Evolutionary conservation across 2,888 invertebrate species (phyloP).

Genomic region (Lasioglossum zephyrum): DNA sequence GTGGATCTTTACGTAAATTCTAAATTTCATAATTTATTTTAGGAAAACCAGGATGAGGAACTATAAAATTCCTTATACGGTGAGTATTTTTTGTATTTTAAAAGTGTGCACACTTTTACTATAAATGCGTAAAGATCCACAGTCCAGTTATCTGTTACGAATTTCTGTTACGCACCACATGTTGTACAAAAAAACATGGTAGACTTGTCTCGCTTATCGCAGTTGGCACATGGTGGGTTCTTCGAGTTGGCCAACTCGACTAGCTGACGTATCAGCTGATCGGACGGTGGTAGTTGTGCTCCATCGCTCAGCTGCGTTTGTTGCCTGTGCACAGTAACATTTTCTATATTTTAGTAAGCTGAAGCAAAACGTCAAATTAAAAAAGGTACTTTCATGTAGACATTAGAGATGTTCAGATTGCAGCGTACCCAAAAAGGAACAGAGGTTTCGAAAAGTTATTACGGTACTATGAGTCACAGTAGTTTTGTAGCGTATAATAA

Average conservation of each 20-base stretch:
- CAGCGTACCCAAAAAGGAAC: background rate
- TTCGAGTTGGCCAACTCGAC: conserved; percentile 90
- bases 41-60: background rate
- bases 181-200: conserved; percentile 93
- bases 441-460: background rate
- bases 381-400: background rate
- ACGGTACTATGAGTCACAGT: background rate
- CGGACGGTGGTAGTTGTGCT: conserved; percentile 87
- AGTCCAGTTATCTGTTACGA: background rate
- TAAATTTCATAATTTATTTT: background rate
- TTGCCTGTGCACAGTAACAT: conserved; percentile 83
- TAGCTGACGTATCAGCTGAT: conserved; percentile 89
- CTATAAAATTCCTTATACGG: too few relatives aligned
- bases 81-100: background rate
- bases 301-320: conserved; percentile 88
- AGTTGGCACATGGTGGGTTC: conserved; percentile 91
- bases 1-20: background rate
- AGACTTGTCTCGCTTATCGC: conserved; percentile 89
- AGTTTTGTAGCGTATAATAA: background rate
- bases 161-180: conserved; percentile 86
- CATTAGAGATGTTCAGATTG: background rate
- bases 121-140: background rate
- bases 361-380: background rate
- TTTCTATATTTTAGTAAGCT: background rate
- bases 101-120: background rate